Conservation (phyloP, 1,140 invertebrate species). For the Diorhabda elongata region DNA sequence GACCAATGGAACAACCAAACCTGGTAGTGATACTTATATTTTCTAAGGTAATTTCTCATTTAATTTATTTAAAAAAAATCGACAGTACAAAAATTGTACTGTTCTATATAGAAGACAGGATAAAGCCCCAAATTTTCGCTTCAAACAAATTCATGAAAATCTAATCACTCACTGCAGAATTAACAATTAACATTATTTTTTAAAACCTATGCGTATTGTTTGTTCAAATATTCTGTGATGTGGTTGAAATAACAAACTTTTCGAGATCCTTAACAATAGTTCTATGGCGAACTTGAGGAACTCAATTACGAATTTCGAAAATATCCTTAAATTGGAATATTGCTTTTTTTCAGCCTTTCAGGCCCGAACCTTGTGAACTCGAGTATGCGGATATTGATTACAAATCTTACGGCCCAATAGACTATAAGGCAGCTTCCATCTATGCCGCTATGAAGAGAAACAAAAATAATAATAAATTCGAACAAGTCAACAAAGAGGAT, state of each 20-base stretch:
- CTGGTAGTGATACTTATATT: slow-evolving; percentile 65
- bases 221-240: too few relatives aligned
- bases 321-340: too few relatives aligned
- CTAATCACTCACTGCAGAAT: too few relatives aligned
- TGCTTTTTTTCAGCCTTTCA: slow-evolving; percentile 57
- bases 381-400: slow-evolving; percentile 88
- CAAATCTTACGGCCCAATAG: slow-evolving; percentile 81
- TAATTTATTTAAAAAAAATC: too few relatives aligned
- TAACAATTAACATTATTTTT: too few relatives aligned
- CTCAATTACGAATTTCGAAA: too few relatives aligned
- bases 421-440: slow-evolving; percentile 83
- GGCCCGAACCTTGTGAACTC: slow-evolving; percentile 70
- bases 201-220: too few relatives aligned
- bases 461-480: slow-evolving; percentile 45
- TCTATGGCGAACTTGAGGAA: too few relatives aligned
- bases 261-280: too few relatives aligned
- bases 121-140: too few relatives aligned
- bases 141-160: too few relatives aligned
- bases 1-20: slow-evolving; percentile 47
- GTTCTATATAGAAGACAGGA: slow-evolving; percentile 34
- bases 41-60: slow-evolving; percentile 47
- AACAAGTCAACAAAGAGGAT: slow-evolving; percentile 37
- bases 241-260: too few relatives aligned
- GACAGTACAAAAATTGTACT: slow-evolving; percentile 23
- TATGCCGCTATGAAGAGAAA: slow-evolving; percentile 65